phyloP scores from a whole-genome alignment of 2,113 vertebrate genomes.

The Hystrix cristata region DNA sequence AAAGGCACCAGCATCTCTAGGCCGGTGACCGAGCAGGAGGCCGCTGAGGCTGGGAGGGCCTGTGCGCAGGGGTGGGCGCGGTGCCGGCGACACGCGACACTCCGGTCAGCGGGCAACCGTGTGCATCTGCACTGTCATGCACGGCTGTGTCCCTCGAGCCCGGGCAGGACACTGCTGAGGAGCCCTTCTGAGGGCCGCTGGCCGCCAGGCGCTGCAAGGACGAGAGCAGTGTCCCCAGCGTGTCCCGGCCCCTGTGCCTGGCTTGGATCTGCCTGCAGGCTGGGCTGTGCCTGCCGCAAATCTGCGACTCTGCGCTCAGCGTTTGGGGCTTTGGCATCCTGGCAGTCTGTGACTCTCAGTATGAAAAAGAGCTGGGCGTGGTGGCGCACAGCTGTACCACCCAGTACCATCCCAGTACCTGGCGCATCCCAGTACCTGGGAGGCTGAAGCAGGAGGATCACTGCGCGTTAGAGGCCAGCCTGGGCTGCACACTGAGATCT shows the following conservation, averaged over 20 bases:
- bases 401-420: neutral
- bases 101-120: constrained; percentile 61
- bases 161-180: constrained; percentile 34
- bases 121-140: constrained; percentile 64
- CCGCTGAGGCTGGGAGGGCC: constrained; percentile 58
- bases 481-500: neutral
- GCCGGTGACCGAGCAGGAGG: constrained; percentile 25
- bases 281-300: neutral
- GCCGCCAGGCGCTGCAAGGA: neutral
- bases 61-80: neutral
- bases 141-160: constrained; percentile 63
- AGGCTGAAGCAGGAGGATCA: neutral
- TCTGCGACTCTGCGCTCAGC: neutral
- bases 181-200: constrained; percentile 50
- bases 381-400: neutral
- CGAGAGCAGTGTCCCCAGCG: neutral
- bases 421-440: neutral
- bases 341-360: neutral
- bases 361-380: neutral
- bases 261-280: neutral
- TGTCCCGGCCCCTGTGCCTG: too few relatives aligned
- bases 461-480: neutral
- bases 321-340: constrained; percentile 14
- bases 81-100: neutral
- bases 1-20: constrained; percentile 11